A percentile compares a stretch with the other conserved stretches of the same genome.
Conservation (phyloP, 2,888 invertebrate genomes). For the Nephrocerus scutellatus region DNA sequence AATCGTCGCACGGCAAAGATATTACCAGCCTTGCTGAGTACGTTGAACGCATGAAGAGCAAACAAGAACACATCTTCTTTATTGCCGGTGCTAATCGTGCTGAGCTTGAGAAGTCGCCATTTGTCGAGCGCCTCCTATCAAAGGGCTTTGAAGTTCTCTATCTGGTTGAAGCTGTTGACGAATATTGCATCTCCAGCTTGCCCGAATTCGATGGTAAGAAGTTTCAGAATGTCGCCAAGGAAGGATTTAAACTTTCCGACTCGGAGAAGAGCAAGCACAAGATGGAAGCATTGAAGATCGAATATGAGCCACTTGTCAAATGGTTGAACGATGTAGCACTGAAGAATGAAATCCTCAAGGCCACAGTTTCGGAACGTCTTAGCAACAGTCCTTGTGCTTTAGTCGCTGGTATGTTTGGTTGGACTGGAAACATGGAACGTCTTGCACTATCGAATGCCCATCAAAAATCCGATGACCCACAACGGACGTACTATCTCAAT, state of each 20-base stretch:
- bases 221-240: slow-evolving; percentile 99
- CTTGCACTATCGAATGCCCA: slow-evolving; percentile 93
- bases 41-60: slow-evolving; percentile 89
- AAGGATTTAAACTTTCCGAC: slow-evolving; percentile 84
- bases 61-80: slow-evolving; percentile 92
- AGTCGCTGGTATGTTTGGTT: slow-evolving; percentile 93
- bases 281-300: slow-evolving; percentile 66
- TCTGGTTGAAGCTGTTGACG: slow-evolving; percentile 94
- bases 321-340: slow-evolving; percentile 82
- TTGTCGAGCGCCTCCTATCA: slow-evolving; percentile 86
- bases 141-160: slow-evolving; percentile 95
- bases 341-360: slow-evolving; percentile 72
- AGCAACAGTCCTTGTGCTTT: slow-evolving; percentile 91
- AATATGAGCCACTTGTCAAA: slow-evolving; percentile 81
- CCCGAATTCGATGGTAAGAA: slow-evolving; percentile 98
- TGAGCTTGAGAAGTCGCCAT: slow-evolving; percentile 87
- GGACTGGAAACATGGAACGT: slow-evolving; percentile 99
- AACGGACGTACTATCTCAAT: slow-evolving; percentile 75
- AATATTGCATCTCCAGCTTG: slow-evolving; percentile 91
- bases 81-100: slow-evolving; percentile 82
- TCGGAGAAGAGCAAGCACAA: slow-evolving; percentile 63
- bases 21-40: slow-evolving; percentile 80
- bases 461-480: slow-evolving; percentile 89
- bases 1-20: slow-evolving; percentile 61
- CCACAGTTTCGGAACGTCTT: slow-evolving; percentile 78